Base-by-base conservation (phyloP, 2,797 vertebrate species). In the Bovichtus diacanthus region DNA sequence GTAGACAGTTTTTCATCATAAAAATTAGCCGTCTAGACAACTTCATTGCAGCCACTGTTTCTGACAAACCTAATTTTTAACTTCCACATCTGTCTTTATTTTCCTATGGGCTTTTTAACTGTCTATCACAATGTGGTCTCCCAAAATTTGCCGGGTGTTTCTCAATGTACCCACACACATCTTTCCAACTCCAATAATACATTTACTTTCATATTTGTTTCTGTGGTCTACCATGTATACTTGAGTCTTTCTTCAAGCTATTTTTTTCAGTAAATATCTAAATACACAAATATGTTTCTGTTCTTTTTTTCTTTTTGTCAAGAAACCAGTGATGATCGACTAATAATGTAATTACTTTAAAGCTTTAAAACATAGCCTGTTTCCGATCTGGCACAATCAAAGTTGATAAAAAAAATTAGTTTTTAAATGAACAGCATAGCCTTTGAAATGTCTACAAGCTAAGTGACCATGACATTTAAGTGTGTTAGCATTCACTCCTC, bases 51-150 rank as follows among this genome's bases (percentile, higher is more conserved):
- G 91, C 84, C 76, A 82, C 65, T 53, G 80, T 90, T 93, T 88
- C 79, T 89, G 90, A 90, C 70, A 67, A 86, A 70, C 81, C 64
- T 90, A 90, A 89, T 85, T 90, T 88, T 91, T 61, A 76, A 90
- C 83, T 87, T 91, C 76, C 81, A 94, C 94, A 93, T 94, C 90
- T 92, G 93, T 92, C 92, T 94, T 88, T 89, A 87, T 94, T 95
- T 95, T 91, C 77, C 84, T 84, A 23, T 36, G 85, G 82, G 82
- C 31, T 34, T 82, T 87, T 94, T 92, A 77, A 92, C 79, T 92
- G 92, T 94, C 88, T 88, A 85, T 94, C 90, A 94, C 70, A 74
- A 56, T 84, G 92, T 11, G 90, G 92, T 88, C 90, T 88, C 70
- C 68, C 68, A 87, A 80, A 78, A 84, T 90, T 89, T 81, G 68